Evolutionary conservation across 2,888 invertebrate species (phyloP).

Genomic region (Heteropelma amictum): DNA sequence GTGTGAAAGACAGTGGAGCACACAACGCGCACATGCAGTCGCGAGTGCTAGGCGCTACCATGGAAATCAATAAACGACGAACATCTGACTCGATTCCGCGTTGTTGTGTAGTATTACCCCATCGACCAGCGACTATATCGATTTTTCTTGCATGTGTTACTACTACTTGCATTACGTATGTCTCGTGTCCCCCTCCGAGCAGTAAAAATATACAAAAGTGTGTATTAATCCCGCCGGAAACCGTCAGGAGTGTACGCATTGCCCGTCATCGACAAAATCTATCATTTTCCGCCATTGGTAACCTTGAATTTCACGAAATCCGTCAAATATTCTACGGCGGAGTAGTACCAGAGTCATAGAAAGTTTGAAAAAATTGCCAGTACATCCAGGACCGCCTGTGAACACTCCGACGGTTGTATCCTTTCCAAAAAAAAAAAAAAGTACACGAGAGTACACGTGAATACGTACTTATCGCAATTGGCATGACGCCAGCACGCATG

Average conservation of each 20-base stretch:
- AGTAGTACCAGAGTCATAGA: neutral
- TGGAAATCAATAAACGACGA: conserved; percentile 73
- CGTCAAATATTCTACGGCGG: neutral
- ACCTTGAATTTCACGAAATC: neutral
- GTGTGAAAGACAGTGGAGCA: conserved; percentile 35
- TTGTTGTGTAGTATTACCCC: no score
- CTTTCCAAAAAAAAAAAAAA: neutral
- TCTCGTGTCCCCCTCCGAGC: neutral
- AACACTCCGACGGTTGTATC: conserved; percentile 29
- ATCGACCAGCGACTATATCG: conserved; percentile 59
- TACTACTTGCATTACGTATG: conserved; percentile 18
- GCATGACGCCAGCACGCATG: conserved; percentile 66
- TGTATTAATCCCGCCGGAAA: neutral
- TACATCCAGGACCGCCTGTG: conserved; percentile 17
- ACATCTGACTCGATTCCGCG: conserved; percentile 57
- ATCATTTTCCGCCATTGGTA: neutral
- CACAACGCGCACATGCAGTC: conserved; percentile 55
- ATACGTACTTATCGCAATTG: conserved; percentile 52
- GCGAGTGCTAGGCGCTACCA: conserved; percentile 58
- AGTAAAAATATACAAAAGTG: neutral
- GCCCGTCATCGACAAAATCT: conserved; percentile 11
- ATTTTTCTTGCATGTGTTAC: conserved; percentile 55
- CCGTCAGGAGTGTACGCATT: conserved; percentile 34
- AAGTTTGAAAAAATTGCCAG: neutral
- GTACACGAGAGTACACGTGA: neutral